These are phyloP conservation scores for Cettia cetti DNA, from an alignment of 2,113 vertebrate species.

Conservation along the genomic window DNA sequence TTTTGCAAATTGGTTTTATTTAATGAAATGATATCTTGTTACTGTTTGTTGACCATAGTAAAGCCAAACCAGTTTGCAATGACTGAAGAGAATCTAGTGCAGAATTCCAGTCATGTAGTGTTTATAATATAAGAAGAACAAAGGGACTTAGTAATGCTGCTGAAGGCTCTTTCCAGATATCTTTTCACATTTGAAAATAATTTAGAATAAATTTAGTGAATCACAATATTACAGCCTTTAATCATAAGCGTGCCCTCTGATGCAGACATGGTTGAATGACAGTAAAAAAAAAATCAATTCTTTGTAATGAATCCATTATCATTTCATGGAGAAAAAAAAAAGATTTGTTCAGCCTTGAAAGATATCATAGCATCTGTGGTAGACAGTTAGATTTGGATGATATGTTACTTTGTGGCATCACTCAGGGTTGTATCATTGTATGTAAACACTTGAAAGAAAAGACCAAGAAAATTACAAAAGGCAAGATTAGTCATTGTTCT, in stretches of 20 bases:
- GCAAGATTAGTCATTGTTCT: slow-evolving; percentile 58
- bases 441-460: slow-evolving; percentile 53
- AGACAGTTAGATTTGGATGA: slow-evolving; percentile 31
- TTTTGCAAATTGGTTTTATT: neutral
- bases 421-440: neutral
- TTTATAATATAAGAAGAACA: neutral
- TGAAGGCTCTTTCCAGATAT: slow-evolving; percentile 11
- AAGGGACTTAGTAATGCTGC: neutral
- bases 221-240: slow-evolving; percentile 23
- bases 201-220: slow-evolving; percentile 6
- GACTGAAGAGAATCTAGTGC: neutral
- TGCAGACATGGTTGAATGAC: neutral
- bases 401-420: slow-evolving; percentile 39
- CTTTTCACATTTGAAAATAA: slow-evolving; percentile 41
- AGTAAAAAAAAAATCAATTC: neutral
- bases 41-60: neutral
- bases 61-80: neutral
- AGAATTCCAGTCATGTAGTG: neutral
- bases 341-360: neutral
- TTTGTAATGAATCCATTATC: slow-evolving; percentile 18
- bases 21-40: neutral
- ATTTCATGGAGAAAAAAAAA: neutral
- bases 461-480: slow-evolving; percentile 43
- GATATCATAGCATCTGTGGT: slow-evolving; percentile 38
- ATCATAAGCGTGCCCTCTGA: slow-evolving; percentile 7